Evolutionary conservation across 23 tunicate species (phyloP), one percentile per base, ranked within the genome.

Genomic region (Corella eumyota): DNA sequence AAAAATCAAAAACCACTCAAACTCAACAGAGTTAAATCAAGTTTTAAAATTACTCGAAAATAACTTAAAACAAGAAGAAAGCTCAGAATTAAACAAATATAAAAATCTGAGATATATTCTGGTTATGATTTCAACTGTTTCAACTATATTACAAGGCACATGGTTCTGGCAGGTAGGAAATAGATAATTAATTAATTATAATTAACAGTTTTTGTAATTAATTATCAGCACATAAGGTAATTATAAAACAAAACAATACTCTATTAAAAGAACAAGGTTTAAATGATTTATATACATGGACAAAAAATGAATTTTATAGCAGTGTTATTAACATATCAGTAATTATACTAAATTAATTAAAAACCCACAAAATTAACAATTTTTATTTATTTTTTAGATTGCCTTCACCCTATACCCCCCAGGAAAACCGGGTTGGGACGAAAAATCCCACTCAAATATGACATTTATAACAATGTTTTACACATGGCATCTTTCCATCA

Each of bases 121-220:
- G 13, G n/a, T 54, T 1, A 54, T 28, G 6, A 26, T 54, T 24
- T 25, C 45, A 6, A 5, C 31, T 0, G 72, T 66, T 28, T 37
- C 79, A 15, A 65, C 60, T 4, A 32, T 81, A 23, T 33, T 81
- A 28, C 90, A 81, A 50, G 90, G 90, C 58, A 81, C 90, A 19
- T 81, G 90, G 90, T 81, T 81, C 34, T 49, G 71, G 32, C 90
- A 81, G 79, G 90, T 78, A 47, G 36, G 59, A 30, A 34, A 22
- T 25, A 52, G 62, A 31, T 13, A 32, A 0, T 19, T 28, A 7
- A 20, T 62, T 1, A 13, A 36, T 25, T 36, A 25, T 30, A 50
- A 6, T 0, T 1, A 0, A 62, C 58, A 17, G 24, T 20, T 25
- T 0, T 34, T 23, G 22, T 19, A 53, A 13, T 53, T 25, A 15